These are phyloP conservation scores for Drosophila colorata DNA, from an alignment of 2,888 invertebrate species.

Conservation along the genomic window DNA sequence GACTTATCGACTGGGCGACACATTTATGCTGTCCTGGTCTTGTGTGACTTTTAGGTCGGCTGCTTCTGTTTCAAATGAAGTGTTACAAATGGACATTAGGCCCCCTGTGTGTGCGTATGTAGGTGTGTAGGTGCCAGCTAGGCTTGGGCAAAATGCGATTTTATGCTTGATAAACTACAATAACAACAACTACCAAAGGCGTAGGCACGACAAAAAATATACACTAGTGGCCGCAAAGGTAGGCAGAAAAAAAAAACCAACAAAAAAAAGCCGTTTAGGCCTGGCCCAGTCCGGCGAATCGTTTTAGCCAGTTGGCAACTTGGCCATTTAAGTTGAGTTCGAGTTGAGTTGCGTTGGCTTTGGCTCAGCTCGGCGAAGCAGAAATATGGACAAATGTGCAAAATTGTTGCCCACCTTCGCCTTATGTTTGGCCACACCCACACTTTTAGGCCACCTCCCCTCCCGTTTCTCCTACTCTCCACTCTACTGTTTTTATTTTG, in stretches of 20 bases:
- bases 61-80: constrained; percentile 75
- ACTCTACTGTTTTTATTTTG: constrained; percentile 6
- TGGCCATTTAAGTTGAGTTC: constrained; percentile 33
- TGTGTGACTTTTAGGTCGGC: constrained; percentile 42
- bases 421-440: constrained; percentile 23
- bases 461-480: background rate
- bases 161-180: constrained; percentile 77
- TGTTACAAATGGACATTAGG: constrained; percentile 76
- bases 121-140: constrained; percentile 27
- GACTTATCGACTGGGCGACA: constrained; percentile 53
- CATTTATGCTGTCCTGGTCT: constrained; percentile 22
- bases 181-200: constrained; percentile 60
- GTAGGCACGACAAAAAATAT: constrained; percentile 36
- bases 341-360: constrained; percentile 18
- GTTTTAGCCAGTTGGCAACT: constrained; percentile 46
- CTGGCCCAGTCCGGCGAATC: constrained; percentile 28
- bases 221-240: constrained; percentile 49
- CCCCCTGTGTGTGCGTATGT: background rate
- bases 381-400: constrained; percentile 78
- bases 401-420: constrained; percentile 57
- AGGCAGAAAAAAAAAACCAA: constrained; percentile 20
- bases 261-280: constrained; percentile 41
- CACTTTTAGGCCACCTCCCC: constrained; percentile 6
- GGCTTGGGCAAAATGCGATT: constrained; percentile 69
- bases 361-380: constrained; percentile 61